Evolutionary conservation across 2,888 invertebrate genomes (phyloP).

Genomic region (Phasia obesa): DNA sequence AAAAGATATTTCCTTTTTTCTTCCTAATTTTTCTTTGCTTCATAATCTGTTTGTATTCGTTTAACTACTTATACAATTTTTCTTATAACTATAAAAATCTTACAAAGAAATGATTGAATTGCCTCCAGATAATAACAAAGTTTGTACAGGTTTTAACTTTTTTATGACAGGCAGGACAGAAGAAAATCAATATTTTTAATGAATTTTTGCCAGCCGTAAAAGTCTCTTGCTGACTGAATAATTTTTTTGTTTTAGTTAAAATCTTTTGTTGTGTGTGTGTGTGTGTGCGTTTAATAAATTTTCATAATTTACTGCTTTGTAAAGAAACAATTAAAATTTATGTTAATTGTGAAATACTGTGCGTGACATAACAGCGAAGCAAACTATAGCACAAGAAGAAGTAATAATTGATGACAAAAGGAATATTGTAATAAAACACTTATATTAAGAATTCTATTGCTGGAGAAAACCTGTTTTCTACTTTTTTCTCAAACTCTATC

Average conservation of each 20-base stretch:
- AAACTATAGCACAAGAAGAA: too few species aligned
- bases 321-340: neutral
- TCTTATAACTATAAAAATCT: conserved; percentile 9
- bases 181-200: neutral
- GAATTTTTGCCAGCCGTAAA: neutral
- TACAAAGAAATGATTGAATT: conserved; percentile 16
- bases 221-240: neutral
- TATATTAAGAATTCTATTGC: too few species aligned
- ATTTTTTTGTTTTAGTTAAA: neutral
- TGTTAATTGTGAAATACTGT: too few species aligned
- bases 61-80: neutral
- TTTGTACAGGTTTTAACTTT: neutral
- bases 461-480: too few species aligned
- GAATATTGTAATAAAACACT: too few species aligned
- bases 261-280: neutral
- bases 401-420: too few species aligned
- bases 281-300: neutral
- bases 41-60: neutral
- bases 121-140: neutral
- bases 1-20: neutral
- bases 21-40: neutral
- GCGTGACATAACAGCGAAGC: too few species aligned
- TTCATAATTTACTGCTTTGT: neutral
- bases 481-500: too few species aligned
- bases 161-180: neutral